Percentiles rank a stretch among this genome's conserved stretches.
Evolutionary conservation across 1,140 invertebrate species (phyloP).

Genomic region (Drosophila sulfurigaster): DNA sequence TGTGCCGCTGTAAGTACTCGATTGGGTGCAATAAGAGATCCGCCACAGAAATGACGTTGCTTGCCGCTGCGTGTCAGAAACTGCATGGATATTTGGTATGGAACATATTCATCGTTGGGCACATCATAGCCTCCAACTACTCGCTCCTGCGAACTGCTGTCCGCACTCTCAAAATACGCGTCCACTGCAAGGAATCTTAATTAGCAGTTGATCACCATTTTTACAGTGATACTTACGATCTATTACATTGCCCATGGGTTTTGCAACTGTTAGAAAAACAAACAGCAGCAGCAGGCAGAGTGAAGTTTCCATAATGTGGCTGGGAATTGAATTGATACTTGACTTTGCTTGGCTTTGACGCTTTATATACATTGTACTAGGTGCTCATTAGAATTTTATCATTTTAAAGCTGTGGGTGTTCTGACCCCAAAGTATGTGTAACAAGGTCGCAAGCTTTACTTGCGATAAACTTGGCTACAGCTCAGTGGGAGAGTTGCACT

Average conservation of each 20-base stretch:
- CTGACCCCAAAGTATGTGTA: slow-evolving; percentile 51
- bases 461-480: slow-evolving; percentile 15
- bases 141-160: slow-evolving; percentile 70
- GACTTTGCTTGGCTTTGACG: background rate
- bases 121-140: slow-evolving; percentile 79
- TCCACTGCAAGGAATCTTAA: slow-evolving; percentile 52
- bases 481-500: background rate
- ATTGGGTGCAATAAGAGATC: slow-evolving; percentile 85
- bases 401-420: slow-evolving; percentile 67
- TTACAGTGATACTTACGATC: slow-evolving; percentile 57
- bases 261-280: slow-evolving; percentile 8
- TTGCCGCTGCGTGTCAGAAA: slow-evolving; percentile 65
- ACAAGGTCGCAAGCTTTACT: slow-evolving; percentile 55
- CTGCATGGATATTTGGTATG: slow-evolving; percentile 82
- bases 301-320: slow-evolving; percentile 18
- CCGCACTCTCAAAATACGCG: slow-evolving; percentile 63
- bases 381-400: slow-evolving; percentile 74
- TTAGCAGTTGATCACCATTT: background rate
- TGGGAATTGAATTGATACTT: slow-evolving; percentile 23
- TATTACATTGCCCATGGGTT: slow-evolving; percentile 44
- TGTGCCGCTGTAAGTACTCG: slow-evolving; percentile 86
- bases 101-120: slow-evolving; percentile 71
- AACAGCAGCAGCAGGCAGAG: slow-evolving; percentile 27
- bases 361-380: slow-evolving; percentile 60
- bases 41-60: slow-evolving; percentile 85